A percentile compares a stretch with the other conserved stretches of the same genome.
phyloP scores from a whole-genome alignment of 2,888 invertebrate genomes.

The Eilema griseolum region DNA sequence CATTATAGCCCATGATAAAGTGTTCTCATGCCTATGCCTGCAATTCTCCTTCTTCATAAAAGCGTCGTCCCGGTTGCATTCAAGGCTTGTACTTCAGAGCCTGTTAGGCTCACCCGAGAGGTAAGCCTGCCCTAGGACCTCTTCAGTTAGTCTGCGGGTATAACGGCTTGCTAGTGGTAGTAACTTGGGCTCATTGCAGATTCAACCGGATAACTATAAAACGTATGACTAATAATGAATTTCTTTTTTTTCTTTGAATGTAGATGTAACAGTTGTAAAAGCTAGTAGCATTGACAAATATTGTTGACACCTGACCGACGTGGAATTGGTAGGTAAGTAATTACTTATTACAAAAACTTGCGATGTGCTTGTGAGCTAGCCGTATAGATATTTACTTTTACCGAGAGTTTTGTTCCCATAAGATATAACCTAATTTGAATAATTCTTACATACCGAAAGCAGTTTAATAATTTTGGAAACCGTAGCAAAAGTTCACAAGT shows the following conservation, averaged over 20 bases:
- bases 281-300: background rate
- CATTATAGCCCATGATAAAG: too few species aligned
- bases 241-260: background rate
- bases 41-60: too few species aligned
- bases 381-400: background rate
- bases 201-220: too few species aligned
- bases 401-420: background rate
- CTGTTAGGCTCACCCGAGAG: too few species aligned
- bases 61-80: too few species aligned
- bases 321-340: background rate
- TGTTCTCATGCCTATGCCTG: too few species aligned
- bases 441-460: background rate
- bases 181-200: too few species aligned
- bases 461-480: background rate
- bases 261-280: background rate
- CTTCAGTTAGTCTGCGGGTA: too few species aligned
- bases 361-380: background rate
- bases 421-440: background rate
- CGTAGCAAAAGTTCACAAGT: background rate
- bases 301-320: background rate
- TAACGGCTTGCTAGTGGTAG: background rate
- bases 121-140: too few species aligned
- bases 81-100: too few species aligned
- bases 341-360: background rate
- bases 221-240: too few species aligned